Evolutionary conservation across 37 sponge, comb jelly and placozoan genomes (phyloP), one percentile per base, ranked within the genome.

Genomic region (Spongia lamella): DNA sequence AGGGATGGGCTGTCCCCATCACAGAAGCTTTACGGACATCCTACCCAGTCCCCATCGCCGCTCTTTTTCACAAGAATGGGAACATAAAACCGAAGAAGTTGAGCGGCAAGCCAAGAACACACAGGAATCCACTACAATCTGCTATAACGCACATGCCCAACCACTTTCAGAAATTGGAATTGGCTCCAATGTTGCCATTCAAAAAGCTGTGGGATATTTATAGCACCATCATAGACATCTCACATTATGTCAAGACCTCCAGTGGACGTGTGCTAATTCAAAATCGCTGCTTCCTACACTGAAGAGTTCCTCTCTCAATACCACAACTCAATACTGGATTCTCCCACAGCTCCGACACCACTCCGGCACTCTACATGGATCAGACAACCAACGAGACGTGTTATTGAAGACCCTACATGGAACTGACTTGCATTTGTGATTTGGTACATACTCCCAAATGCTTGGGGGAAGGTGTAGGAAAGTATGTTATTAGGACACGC

Each of bases 11-110:
- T 25, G 9, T 36, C 38, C 37, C 66, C 66, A 65, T 5, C 66
- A 3, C 66, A 65, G 13, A 35, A 15, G 66, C 38, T 65, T 7
- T 65, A 65, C 26, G 66, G 66, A 4, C 66, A 35, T 25, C 37
- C 66, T 25, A 15, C 26, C 21, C 38, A 30, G 38, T 34, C 34
- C 66, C 7, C 35, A 65, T 35, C 13, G 13, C 13, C 35, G 32
- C 35, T n/a, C 66, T 27, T 65, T 65, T 35, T 34, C 66, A 20
- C 25, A 36, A n/a, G 37, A 32, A 6, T 32, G 6, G 38, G 34
- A 65, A 35, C 36, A 35, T n/a, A 27, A 65, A 21, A 9, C 47
- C 9, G 47, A 43, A 43, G 66, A 7, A 35, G 36, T 35, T 32
- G 37, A 27, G 38, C 66, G 26, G 21, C 66, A 20, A 30, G 31